Percentiles rank a stretch among this genome's conserved stretches.
These are phyloP conservation scores for Papilio aristodemus DNA, from an alignment of 1,140 invertebrate genomes.

Conservation along the genomic window DNA sequence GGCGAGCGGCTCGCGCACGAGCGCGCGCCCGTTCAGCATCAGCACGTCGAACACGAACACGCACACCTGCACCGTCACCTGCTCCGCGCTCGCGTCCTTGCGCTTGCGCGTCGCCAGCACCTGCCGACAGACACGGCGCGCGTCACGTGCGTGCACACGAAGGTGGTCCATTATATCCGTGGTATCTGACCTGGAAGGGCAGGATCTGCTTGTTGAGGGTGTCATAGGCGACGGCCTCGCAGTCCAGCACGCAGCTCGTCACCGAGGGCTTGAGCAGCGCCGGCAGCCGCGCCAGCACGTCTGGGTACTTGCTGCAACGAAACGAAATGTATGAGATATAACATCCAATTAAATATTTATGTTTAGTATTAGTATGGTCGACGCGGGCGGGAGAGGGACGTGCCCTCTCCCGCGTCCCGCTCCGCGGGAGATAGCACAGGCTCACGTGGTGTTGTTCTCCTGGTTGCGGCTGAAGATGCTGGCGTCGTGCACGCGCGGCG, in stretches of 20 bases:
- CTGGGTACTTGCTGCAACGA: slow-evolving; percentile 92
- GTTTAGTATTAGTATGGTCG: too few relatives aligned
- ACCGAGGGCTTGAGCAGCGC: slow-evolving; percentile 83
- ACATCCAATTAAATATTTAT: too few relatives aligned
- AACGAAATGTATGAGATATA: too few relatives aligned
- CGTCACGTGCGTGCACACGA: too few relatives aligned
- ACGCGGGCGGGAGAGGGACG: too few relatives aligned
- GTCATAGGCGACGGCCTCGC: slow-evolving; percentile 99
- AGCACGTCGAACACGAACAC: slow-evolving; percentile 99
- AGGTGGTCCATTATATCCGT: too few relatives aligned
- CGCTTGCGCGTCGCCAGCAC: slow-evolving; percentile 96
- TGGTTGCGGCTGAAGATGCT: slow-evolving; percentile 97
- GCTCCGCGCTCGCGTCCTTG: slow-evolving; percentile 93
- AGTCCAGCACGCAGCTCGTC: slow-evolving; percentile 95
- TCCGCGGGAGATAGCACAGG: background rate
- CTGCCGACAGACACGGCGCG: slow-evolving; percentile 48
- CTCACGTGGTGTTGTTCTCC: slow-evolving; percentile 94
- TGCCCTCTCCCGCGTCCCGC: too few relatives aligned
- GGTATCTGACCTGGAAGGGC: slow-evolving; percentile 91
- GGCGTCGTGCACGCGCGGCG: slow-evolving; percentile 47
- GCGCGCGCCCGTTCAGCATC: slow-evolving; percentile 94
- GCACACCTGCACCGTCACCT: slow-evolving; percentile 98
- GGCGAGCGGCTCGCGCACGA: slow-evolving; percentile 90
- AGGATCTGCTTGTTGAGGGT: slow-evolving; percentile 93
- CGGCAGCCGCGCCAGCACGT: slow-evolving; percentile 90